phyloP scores from a whole-genome alignment of 2,113 vertebrate genomes.

The Halichoerus grypus region DNA sequence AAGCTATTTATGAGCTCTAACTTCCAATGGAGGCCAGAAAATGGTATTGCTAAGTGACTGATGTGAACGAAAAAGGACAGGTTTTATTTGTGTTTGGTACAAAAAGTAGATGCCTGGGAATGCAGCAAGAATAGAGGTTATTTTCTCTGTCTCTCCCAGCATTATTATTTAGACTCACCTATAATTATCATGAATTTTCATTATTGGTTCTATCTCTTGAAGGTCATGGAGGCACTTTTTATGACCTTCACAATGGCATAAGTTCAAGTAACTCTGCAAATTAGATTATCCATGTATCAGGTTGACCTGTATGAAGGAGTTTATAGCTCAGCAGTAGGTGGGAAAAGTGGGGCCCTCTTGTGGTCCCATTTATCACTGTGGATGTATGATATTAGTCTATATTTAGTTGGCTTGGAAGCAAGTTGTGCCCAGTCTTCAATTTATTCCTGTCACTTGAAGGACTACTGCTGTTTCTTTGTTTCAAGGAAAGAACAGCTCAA shows the following conservation, averaged over 20 bases:
- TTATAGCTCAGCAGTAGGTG: background rate
- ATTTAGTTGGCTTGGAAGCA: slow-evolving; percentile 3
- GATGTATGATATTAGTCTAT: background rate
- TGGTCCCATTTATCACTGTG: background rate
- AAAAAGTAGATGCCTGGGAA: background rate
- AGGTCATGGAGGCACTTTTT: background rate
- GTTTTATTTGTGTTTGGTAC: slow-evolving; percentile 50
- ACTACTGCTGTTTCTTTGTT: slow-evolving; percentile 29
- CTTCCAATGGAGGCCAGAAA: slow-evolving; percentile 31
- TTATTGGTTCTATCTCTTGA: slow-evolving; percentile 36
- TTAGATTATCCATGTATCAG: background rate
- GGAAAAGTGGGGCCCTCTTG: background rate
- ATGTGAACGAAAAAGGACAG: background rate
- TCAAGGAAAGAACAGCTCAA: background rate
- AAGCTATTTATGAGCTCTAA: slow-evolving; percentile 34
- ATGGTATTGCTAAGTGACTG: slow-evolving; percentile 10
- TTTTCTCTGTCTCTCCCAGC: slow-evolving; percentile 28
- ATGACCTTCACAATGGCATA: background rate
- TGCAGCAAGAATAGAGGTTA: background rate
- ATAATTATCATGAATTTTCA: background rate
- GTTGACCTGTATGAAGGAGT: background rate
- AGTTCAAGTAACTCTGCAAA: background rate
- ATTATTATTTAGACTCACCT: slow-evolving; percentile 16
- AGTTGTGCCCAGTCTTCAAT: background rate
- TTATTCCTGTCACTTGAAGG: slow-evolving; percentile 32